These are phyloP conservation scores for Haliclona indistincta DNA, from an alignment of 37 sponge, comb jelly and placozoan species.

Conservation along the genomic window DNA sequence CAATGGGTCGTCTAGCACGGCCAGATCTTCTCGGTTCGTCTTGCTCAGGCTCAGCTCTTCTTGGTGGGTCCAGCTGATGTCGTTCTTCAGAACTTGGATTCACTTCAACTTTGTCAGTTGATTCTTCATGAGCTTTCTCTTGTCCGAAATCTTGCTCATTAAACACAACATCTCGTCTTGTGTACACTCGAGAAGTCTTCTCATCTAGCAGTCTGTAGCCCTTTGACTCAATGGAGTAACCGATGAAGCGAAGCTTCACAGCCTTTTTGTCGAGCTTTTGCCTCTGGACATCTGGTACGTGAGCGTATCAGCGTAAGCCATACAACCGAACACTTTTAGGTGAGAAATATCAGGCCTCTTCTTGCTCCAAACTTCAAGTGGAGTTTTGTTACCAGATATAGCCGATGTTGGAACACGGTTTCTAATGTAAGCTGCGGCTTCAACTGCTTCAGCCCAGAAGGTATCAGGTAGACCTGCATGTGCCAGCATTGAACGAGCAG, in stretches of 20 bases:
- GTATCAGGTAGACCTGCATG: constrained; percentile 42
- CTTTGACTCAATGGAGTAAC: neutral
- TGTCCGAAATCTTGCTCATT: constrained; percentile 31
- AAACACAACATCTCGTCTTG: constrained; percentile 16
- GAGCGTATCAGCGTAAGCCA: constrained; percentile 5
- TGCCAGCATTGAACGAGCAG: constrained; percentile 9
- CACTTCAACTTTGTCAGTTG: too few relatives aligned
- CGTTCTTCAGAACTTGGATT: too few relatives aligned
- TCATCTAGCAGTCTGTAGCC: constrained; percentile 26
- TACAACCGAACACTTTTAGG: constrained; percentile 16
- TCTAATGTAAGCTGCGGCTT: constrained; percentile 32
- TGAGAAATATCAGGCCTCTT: neutral
- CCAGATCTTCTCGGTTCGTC: neutral
- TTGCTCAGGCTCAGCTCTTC: neutral
- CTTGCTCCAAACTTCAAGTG: neutral
- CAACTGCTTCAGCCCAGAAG: constrained; percentile 59
- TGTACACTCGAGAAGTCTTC: neutral
- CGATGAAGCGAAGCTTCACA: constrained; percentile 7
- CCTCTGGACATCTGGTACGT: constrained; percentile 2
- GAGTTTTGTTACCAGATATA: neutral
- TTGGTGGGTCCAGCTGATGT: neutral
- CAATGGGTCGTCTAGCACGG: neutral
- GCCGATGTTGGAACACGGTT: constrained; percentile 51
- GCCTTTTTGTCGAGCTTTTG: constrained; percentile 1
- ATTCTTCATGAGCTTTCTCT: too few relatives aligned